Percentiles rank a stretch among this genome's conserved stretches.
Evolutionary conservation across 2,888 invertebrate genomes (phyloP).

Genomic region (Agrotis segetum): DNA sequence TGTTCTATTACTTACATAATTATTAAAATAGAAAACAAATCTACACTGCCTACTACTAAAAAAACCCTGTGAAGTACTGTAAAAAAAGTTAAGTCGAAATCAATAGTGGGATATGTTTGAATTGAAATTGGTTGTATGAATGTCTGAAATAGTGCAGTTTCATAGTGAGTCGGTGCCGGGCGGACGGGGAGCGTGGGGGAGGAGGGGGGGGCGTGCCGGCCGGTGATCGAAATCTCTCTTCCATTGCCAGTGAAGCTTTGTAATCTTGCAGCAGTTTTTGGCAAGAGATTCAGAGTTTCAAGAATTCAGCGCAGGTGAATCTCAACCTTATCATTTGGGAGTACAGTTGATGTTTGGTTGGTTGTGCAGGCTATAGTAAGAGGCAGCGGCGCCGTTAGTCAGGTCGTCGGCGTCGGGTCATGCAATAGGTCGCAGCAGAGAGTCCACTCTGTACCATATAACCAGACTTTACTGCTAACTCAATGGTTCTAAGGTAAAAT

Average conservation of each 20-base stretch:
- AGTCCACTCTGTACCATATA: background rate
- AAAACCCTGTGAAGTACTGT: too few relatives aligned
- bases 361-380: conserved; percentile 19
- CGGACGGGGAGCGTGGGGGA: conserved; percentile 14
- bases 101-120: conserved; percentile 20
- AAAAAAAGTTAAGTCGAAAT: conserved; percentile 2
- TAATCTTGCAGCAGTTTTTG: conserved; percentile 67
- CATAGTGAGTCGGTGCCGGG: conserved; percentile 16
- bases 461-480: background rate
- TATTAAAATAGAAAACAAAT: too few relatives aligned
- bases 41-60: too few relatives aligned
- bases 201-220: conserved; percentile 10
- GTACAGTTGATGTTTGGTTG: conserved; percentile 38
- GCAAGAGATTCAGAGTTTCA: conserved; percentile 51
- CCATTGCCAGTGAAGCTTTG: conserved; percentile 62
- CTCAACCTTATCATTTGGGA: conserved; percentile 5
- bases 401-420: conserved; percentile 41
- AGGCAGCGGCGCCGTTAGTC: conserved; percentile 46
- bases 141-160: conserved; percentile 47
- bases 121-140: conserved; percentile 31
- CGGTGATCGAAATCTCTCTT: conserved; percentile 62
- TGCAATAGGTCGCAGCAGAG: conserved; percentile 7
- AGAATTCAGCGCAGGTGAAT: conserved; percentile 1
- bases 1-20: too few relatives aligned
- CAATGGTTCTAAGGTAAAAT: too few relatives aligned